These are phyloP conservation scores for Drosophila pseudotakahashii DNA, from an alignment of 2,888 invertebrate species.

Conservation along the genomic window DNA sequence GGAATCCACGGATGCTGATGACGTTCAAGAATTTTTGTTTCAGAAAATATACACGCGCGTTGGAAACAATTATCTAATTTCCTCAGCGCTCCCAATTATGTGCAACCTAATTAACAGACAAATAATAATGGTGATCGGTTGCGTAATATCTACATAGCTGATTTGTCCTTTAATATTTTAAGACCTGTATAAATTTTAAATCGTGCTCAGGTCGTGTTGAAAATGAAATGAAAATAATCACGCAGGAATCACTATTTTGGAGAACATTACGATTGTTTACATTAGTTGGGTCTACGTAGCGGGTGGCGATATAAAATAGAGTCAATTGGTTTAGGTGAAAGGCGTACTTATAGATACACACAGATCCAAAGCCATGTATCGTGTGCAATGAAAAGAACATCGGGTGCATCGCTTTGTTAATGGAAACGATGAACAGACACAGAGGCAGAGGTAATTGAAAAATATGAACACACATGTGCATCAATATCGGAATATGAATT, in stretches of 20 bases:
- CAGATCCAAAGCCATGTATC: constrained; percentile 15
- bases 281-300: constrained; percentile 13
- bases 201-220: constrained; percentile 10
- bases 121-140: constrained; percentile 34
- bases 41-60: constrained; percentile 39
- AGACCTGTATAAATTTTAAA: neutral
- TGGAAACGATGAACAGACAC: constrained; percentile 24
- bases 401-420: constrained; percentile 48
- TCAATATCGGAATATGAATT: constrained; percentile 36
- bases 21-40: constrained; percentile 69
- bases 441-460: constrained; percentile 35
- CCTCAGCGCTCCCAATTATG: constrained; percentile 28
- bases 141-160: constrained; percentile 5
- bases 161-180: neutral
- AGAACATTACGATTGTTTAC: constrained; percentile 10
- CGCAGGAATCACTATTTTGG: constrained; percentile 15
- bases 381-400: constrained; percentile 32
- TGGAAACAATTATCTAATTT: constrained; percentile 42
- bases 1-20: constrained; percentile 64
- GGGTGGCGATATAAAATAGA: constrained; percentile 27
- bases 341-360: constrained; percentile 30
- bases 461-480: constrained; percentile 29
- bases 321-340: constrained; percentile 43
- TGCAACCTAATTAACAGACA: constrained; percentile 29
- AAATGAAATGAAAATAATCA: constrained; percentile 1